Conservation (phyloP, 30 jellyfish, hydroid and myxozoan species). For the Aurelia coerulea region DNA sequence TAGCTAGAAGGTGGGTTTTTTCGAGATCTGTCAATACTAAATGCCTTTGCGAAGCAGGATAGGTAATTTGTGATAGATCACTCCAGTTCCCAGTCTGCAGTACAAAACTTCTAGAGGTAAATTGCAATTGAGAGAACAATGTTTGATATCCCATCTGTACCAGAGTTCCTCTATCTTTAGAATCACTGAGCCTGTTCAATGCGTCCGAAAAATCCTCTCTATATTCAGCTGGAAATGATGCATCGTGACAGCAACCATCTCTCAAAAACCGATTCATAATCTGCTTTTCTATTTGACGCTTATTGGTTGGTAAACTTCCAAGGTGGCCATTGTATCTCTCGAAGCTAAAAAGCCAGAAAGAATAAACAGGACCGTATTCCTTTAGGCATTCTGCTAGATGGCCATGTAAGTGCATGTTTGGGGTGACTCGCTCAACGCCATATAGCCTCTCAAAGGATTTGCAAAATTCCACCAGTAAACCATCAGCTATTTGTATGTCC, state of each 20-base stretch:
- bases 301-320: neutral
- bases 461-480: neutral
- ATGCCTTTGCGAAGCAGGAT: too few species aligned
- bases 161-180: too few species aligned
- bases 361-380: neutral
- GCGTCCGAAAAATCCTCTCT: neutral
- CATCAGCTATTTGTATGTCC: neutral
- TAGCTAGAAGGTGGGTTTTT: too few species aligned
- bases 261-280: neutral
- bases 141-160: too few species aligned
- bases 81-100: too few species aligned
- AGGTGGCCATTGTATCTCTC: neutral
- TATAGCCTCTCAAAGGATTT: slow-evolving; percentile 1
- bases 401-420: neutral
- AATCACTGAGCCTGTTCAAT: too few species aligned
- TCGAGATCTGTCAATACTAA: too few species aligned
- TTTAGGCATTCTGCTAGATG: slow-evolving; percentile 2
- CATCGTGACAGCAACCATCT: neutral
- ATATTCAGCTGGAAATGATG: neutral
- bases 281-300: neutral
- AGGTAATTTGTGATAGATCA: too few species aligned
- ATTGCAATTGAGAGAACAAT: too few species aligned
- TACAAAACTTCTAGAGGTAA: too few species aligned
- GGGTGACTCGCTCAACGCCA: neutral
- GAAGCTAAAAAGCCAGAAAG: slow-evolving; percentile 5